These are phyloP conservation scores for Dynastes tityus DNA, from an alignment of 2,888 invertebrate species.

Conservation along the genomic window DNA sequence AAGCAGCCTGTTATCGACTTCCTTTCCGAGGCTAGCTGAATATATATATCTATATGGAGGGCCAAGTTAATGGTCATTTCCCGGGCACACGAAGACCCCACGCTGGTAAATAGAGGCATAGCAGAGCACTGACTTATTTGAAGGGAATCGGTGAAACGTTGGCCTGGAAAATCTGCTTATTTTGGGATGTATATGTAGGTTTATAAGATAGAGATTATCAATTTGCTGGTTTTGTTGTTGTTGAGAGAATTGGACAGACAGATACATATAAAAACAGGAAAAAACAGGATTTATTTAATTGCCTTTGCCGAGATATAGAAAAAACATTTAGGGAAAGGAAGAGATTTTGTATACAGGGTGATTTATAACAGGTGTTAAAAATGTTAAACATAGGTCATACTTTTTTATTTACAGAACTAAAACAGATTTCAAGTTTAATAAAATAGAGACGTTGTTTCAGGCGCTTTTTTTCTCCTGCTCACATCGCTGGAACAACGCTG, in stretches of 20 bases:
- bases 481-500: too few relatives aligned
- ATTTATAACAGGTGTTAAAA: too few relatives aligned
- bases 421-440: too few relatives aligned
- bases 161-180: neutral
- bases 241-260: neutral
- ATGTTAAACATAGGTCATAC: too few relatives aligned
- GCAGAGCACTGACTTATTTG: neutral
- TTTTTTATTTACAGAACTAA: too few relatives aligned
- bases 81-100: neutral
- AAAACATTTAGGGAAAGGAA: too few relatives aligned
- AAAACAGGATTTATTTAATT: neutral
- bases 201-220: neutral
- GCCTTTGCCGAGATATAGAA: too few relatives aligned
- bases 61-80: constrained; percentile 1
- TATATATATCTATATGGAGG: neutral
- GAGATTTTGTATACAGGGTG: too few relatives aligned
- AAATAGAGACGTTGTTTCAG: too few relatives aligned
- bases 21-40: neutral
- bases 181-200: neutral
- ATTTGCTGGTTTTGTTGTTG: neutral
- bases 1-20: constrained; percentile 8
- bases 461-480: too few relatives aligned
- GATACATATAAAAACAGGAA: neutral
- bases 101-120: neutral
- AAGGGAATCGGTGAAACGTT: neutral